Conservation (phyloP, 2,888 invertebrate species). For the Eilema depressum region DNA sequence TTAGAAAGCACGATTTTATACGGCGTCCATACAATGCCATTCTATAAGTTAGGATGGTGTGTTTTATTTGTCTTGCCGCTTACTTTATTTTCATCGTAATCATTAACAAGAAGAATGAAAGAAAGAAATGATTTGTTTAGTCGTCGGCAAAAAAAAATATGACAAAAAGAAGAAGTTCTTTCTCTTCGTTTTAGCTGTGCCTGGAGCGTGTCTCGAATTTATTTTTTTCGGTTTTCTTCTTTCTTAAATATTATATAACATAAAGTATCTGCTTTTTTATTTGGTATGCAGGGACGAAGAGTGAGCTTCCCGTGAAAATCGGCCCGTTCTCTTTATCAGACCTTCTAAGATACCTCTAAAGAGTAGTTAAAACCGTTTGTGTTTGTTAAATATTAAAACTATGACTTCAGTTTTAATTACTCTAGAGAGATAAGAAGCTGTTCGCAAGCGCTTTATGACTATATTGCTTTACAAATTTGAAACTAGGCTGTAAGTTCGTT, state of each 20-base stretch:
- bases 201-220: too few relatives aligned
- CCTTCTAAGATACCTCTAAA: too few relatives aligned
- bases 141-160: too few relatives aligned
- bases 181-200: too few relatives aligned
- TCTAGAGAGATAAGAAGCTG: background rate
- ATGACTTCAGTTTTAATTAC: background rate
- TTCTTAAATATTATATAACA: background rate
- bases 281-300: background rate
- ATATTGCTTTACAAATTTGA: background rate
- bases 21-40: slow-evolving; percentile 55
- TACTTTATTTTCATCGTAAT: slow-evolving; percentile 11
- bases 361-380: too few relatives aligned
- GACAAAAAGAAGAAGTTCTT: too few relatives aligned
- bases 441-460: background rate
- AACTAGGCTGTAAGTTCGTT: background rate
- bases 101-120: background rate
- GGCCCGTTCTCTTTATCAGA: background rate
- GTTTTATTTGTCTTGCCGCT: slow-evolving; percentile 26
- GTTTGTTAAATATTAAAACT: too few relatives aligned
- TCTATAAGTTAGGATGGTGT: slow-evolving; percentile 28
- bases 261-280: background rate
- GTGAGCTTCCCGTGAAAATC: background rate
- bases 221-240: background rate
- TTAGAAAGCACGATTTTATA: slow-evolving; percentile 69
- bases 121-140: background rate